Conservation (phyloP, 1,140 invertebrate genomes). For the Asobara japonica region DNA sequence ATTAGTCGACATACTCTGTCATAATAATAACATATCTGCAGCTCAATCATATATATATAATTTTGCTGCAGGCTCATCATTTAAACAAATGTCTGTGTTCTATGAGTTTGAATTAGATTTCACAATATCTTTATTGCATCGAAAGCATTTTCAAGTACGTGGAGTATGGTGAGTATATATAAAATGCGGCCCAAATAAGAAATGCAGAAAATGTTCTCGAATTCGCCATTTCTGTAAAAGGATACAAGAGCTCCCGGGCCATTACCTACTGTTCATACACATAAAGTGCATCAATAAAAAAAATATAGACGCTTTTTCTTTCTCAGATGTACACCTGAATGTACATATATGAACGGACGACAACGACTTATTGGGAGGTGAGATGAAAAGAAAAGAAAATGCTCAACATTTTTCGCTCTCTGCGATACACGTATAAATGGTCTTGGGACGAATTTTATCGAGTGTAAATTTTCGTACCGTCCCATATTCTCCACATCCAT, state of each 20-base stretch:
- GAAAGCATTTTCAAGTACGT: neutral
- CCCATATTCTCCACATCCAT: slow-evolving; percentile 31
- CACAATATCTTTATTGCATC: too few species aligned
- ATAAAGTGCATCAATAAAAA: slow-evolving; percentile 1
- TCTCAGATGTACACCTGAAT: neutral
- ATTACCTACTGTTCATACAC: neutral
- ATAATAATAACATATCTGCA: too few species aligned
- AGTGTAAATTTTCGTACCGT: slow-evolving; percentile 33
- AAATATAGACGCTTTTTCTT: neutral
- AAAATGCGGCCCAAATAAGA: neutral
- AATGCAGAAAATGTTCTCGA: slow-evolving; percentile 29
- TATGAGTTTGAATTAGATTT: too few species aligned
- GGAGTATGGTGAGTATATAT: neutral
- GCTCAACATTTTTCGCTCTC: neutral
- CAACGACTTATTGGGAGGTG: slow-evolving; percentile 8
- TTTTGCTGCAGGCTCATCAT: too few species aligned
- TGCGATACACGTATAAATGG: slow-evolving; percentile 32
- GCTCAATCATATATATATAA: too few species aligned
- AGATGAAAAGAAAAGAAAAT: neutral
- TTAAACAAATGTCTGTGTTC: too few species aligned
- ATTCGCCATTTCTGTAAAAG: slow-evolving; percentile 31
- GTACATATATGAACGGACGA: neutral
- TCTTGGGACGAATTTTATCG: slow-evolving; percentile 32
- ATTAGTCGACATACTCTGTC: too few species aligned
- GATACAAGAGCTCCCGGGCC: slow-evolving; percentile 8